These are phyloP conservation scores for Dicrurus megarhynchus DNA, from an alignment of 2,113 vertebrate genomes.

Conservation along the genomic window DNA sequence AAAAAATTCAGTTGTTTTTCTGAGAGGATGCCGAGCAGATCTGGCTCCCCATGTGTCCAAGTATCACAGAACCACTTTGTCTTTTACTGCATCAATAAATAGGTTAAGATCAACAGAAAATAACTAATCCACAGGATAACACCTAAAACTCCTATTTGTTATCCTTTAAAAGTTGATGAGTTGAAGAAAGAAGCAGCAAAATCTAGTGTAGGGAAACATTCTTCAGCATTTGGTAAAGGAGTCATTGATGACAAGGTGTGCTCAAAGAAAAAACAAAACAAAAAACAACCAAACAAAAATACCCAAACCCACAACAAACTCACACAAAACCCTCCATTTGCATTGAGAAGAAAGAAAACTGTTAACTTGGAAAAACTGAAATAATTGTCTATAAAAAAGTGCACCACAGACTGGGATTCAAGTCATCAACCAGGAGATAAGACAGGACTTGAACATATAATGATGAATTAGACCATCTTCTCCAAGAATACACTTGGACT, in stretches of 20 bases:
- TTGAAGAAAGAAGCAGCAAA: background rate
- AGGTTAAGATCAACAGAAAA: background rate
- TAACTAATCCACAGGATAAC: background rate
- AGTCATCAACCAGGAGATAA: background rate
- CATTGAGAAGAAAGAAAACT: background rate
- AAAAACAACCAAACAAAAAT: background rate
- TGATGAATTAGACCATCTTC: background rate
- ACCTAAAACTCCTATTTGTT: background rate
- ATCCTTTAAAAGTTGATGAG: background rate
- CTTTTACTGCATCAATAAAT: background rate
- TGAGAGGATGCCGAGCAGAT: background rate
- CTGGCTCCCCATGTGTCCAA: background rate
- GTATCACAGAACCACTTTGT: background rate
- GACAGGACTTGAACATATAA: background rate
- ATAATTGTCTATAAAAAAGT: background rate
- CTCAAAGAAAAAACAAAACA: background rate
- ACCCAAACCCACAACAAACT: background rate
- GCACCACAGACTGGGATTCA: background rate
- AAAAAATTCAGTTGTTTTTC: background rate
- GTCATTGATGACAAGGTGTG: background rate
- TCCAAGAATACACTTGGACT: background rate
- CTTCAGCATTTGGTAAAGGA: background rate
- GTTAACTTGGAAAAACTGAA: background rate
- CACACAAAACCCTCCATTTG: background rate
- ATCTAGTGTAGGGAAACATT: background rate